These are phyloP conservation scores for Pungitius pungitius DNA, from an alignment of 2,113 vertebrate species.

Conservation along the genomic window DNA sequence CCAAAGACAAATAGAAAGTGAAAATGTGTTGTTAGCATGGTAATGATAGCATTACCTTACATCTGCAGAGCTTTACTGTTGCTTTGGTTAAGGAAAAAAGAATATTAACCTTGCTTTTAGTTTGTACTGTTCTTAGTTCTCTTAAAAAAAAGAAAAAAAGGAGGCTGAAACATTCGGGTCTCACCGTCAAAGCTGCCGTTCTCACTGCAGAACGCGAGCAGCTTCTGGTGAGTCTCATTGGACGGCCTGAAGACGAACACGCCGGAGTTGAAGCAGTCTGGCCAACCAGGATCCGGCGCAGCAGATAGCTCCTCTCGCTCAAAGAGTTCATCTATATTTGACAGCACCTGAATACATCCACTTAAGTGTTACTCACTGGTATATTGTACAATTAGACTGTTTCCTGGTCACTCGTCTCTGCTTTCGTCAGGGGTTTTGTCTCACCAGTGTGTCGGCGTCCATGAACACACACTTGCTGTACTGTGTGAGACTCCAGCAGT, in stretches of 20 bases:
- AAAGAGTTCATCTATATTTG: conserved; percentile 96
- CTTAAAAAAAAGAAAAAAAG: not conserved
- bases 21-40: not conserved
- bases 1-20: conserved; percentile 37
- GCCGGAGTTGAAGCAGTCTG: conserved; percentile 98
- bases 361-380: not conserved
- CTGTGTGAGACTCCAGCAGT: conserved; percentile 94
- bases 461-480: conserved; percentile 98
- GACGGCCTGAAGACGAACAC: conserved; percentile 96
- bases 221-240: conserved; percentile 88
- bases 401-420: not conserved
- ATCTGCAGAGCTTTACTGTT: not conserved
- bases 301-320: conserved; percentile 96
- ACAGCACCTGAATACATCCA: conserved; percentile 84
- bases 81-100: not conserved
- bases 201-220: conserved; percentile 87
- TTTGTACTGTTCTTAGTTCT: not conserved
- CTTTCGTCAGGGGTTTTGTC: conserved; percentile 33
- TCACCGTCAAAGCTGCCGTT: conserved; percentile 96
- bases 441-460: conserved; percentile 98
- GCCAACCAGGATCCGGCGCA: conserved; percentile 97
- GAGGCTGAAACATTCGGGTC: conserved; percentile 37
- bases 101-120: not conserved
- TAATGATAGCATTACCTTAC: no score
- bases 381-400: not conserved